A percentile compares a stretch with the other conserved stretches of the same genome.
Evolutionary conservation across 2,113 vertebrate species (phyloP).

Genomic region (Fukomys damarensis): DNA sequence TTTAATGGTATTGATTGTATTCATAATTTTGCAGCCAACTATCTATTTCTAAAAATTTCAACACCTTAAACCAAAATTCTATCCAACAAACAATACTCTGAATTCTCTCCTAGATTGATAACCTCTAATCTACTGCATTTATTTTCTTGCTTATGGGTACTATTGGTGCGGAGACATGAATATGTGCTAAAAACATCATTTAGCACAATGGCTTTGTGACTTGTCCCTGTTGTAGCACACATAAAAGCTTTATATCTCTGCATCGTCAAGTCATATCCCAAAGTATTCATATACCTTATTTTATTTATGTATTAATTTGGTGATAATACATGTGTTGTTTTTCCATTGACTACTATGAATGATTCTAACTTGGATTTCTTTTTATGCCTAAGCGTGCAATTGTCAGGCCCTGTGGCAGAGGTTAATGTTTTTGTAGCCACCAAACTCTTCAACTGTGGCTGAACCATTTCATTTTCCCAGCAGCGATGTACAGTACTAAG

Average conservation of each 20-base stretch:
- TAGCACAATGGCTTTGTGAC: background rate
- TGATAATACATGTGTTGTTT: background rate
- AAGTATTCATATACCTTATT: background rate
- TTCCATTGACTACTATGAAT: background rate
- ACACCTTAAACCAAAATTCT: background rate
- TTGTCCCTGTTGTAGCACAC: too few relatives aligned
- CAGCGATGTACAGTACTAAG: background rate
- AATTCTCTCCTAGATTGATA: background rate
- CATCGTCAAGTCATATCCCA: background rate
- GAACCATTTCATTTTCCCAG: background rate
- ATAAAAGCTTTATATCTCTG: background rate
- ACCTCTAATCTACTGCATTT: background rate
- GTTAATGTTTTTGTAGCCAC: background rate
- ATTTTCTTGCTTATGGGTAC: background rate
- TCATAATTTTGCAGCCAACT: background rate
- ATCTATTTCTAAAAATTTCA: background rate
- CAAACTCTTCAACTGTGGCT: background rate
- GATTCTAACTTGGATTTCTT: background rate
- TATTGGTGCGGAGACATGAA: background rate
- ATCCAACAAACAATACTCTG: background rate
- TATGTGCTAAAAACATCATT: background rate
- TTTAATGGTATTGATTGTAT: background rate
- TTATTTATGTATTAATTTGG: background rate
- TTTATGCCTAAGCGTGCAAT: background rate
- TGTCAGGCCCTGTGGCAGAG: background rate